phyloP scores from a whole-genome alignment of 2,113 vertebrate genomes.

The Pelodiscus sinensis region DNA sequence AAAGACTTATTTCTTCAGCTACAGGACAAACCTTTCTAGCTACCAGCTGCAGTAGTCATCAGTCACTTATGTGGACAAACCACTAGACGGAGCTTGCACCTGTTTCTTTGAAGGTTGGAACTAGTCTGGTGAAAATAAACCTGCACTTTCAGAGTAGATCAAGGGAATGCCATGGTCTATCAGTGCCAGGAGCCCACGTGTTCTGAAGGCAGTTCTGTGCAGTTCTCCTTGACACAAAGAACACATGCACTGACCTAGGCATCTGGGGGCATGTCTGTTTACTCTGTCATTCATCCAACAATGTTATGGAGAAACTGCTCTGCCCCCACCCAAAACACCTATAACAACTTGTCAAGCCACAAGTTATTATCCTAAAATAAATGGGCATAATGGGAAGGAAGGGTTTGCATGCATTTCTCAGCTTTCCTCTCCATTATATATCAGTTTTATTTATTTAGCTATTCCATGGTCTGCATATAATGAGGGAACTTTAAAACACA shows the following conservation, averaged over 20 bases:
- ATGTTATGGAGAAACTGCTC: not conserved
- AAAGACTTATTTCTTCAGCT: not conserved
- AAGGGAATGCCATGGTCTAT: not conserved
- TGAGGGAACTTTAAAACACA: not conserved
- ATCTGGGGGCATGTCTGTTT: rapidly evolving
- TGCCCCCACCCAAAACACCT: not conserved
- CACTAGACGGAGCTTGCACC: not conserved
- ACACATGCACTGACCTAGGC: not conserved
- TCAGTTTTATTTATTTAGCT: not conserved
- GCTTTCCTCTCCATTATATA: not conserved
- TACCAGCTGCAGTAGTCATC: not conserved
- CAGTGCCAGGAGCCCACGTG: not conserved
- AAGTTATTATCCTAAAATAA: not conserved
- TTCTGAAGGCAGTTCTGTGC: not conserved
- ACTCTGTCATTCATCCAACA: not conserved
- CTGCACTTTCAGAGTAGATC: constrained; percentile 7
- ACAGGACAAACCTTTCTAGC: not conserved
- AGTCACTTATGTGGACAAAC: not conserved
- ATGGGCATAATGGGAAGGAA: not conserved
- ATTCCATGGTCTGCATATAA: not conserved
- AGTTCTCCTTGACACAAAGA: not conserved
- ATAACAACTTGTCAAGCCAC: not conserved
- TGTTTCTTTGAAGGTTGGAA: not conserved
- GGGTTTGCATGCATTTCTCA: not conserved
- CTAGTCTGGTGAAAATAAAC: not conserved